phyloP scores from a whole-genome alignment of 37 sponge, comb jelly and placozoan species.

The Eunapius fragilis region DNA sequence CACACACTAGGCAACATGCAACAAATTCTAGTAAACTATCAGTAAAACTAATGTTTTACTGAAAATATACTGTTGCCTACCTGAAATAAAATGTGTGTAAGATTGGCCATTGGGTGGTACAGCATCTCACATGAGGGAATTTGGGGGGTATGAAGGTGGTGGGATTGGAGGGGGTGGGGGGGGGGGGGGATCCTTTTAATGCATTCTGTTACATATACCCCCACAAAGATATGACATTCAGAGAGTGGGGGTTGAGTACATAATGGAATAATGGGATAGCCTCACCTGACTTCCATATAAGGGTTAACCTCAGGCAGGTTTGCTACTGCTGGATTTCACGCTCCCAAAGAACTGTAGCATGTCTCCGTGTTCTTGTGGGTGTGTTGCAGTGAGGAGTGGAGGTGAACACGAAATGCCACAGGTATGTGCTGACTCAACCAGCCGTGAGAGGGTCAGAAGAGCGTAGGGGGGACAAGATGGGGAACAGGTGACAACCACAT shows the following conservation, averaged over 20 bases:
- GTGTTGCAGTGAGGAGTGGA: slow-evolving; percentile 56
- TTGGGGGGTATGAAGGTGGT: too few relatives aligned
- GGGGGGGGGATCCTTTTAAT: too few relatives aligned
- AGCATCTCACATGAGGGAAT: too few relatives aligned
- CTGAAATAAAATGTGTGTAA: too few relatives aligned
- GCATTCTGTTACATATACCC: too few relatives aligned
- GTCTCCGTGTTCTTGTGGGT: neutral
- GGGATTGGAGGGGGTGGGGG: too few relatives aligned
- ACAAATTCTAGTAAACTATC: too few relatives aligned
- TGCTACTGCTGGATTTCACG: neutral
- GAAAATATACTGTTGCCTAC: too few relatives aligned
- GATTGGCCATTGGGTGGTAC: too few relatives aligned
- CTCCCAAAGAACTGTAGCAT: slow-evolving; percentile 25
- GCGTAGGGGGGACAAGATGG: slow-evolving; percentile 53
- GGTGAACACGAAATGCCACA: slow-evolving; percentile 16
- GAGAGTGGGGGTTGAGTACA: neutral
- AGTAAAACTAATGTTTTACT: too few relatives aligned
- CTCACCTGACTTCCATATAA: slow-evolving; percentile 84
- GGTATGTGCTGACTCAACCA: slow-evolving; percentile 22
- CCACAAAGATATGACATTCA: neutral
- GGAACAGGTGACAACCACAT: slow-evolving; percentile 66
- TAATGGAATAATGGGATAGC: neutral
- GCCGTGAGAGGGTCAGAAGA: slow-evolving; percentile 44
- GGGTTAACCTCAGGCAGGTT: slow-evolving; percentile 47
- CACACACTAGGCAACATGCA: too few relatives aligned